phyloP scores from a whole-genome alignment of 92 coral and sea anemone species.

The Porites lobata region DNA sequence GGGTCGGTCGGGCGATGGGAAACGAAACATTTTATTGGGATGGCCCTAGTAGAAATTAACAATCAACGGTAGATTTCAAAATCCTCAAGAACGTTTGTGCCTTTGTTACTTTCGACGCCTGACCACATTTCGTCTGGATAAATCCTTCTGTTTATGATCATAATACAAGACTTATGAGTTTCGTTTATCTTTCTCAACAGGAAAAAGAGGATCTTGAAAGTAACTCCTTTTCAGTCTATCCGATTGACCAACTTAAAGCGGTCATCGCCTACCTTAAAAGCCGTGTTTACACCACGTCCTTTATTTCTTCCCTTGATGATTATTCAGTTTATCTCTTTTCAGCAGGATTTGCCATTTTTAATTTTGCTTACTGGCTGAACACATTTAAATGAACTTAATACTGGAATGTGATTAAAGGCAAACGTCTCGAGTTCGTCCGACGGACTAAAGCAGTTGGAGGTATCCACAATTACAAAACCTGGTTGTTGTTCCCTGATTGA shows the following conservation, averaged over 20 bases:
- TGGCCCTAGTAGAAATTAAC: no score
- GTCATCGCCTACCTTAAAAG: slow-evolving; percentile 17
- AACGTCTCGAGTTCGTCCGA: no score
- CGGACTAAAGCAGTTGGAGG: no score
- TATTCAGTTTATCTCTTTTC: slow-evolving; percentile 85
- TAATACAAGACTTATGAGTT: neutral
- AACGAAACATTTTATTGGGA: no score
- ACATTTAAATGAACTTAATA: slow-evolving; percentile 46
- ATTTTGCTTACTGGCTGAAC: slow-evolving; percentile 77
- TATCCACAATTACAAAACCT: no score
- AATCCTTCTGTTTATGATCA: neutral
- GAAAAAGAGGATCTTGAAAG: neutral
- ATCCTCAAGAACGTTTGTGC: no score
- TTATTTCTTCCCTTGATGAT: slow-evolving; percentile 78
- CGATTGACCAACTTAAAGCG: neutral
- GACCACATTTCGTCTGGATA: no score
- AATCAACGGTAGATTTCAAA: no score
- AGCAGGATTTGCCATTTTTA: slow-evolving; percentile 72
- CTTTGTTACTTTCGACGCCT: no score
- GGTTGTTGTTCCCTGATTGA: no score
- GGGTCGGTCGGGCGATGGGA: no score
- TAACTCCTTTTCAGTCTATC: neutral
- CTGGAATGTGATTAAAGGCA: no score
- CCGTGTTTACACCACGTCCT: slow-evolving; percentile 63
- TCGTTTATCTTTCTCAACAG: neutral